Evolutionary conservation across 1,140 invertebrate species (phyloP).

Genomic region (Caenorhabditis inopinata): DNA sequence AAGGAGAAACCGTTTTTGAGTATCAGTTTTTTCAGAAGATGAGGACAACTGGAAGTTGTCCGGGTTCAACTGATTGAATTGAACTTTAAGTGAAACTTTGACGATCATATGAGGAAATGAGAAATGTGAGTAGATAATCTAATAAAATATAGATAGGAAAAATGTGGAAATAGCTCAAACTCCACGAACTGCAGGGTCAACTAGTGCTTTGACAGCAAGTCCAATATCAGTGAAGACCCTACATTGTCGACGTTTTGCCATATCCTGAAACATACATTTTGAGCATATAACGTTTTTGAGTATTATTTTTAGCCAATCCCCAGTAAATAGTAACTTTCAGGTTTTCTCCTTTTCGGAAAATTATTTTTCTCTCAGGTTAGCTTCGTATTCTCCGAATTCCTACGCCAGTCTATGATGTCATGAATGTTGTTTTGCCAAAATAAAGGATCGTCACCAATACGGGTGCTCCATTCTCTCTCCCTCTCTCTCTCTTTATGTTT

Average conservation of each 20-base stretch:
- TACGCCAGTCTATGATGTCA: neutral
- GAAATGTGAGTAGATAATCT: conserved; percentile 4
- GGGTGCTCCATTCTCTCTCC: neutral
- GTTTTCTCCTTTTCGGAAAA: neutral
- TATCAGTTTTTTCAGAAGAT: neutral
- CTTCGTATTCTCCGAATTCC: neutral
- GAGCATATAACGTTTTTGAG: no score
- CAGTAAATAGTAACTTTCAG: neutral
- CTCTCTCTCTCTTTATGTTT: neutral
- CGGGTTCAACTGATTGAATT: neutral
- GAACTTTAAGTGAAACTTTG: conserved; percentile 26
- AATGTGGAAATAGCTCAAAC: neutral
- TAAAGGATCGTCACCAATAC: neutral
- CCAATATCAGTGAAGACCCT: conserved; percentile 57
- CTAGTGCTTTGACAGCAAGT: conserved; percentile 24
- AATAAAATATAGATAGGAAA: neutral
- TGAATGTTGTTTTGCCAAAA: conserved; percentile 27
- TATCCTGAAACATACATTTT: conserved; percentile 47
- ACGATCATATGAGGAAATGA: conserved; percentile 3
- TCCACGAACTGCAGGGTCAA: neutral
- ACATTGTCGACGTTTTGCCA: conserved; percentile 63
- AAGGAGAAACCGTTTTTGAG: neutral
- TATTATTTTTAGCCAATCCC: neutral
- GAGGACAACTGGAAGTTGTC: neutral
- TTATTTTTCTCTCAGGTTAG: neutral